A percentile compares a stretch with the other conserved stretches of the same genome.
These are phyloP conservation scores for Apeltes quadracus DNA, from an alignment of 2,113 vertebrate species.

Conservation along the genomic window DNA sequence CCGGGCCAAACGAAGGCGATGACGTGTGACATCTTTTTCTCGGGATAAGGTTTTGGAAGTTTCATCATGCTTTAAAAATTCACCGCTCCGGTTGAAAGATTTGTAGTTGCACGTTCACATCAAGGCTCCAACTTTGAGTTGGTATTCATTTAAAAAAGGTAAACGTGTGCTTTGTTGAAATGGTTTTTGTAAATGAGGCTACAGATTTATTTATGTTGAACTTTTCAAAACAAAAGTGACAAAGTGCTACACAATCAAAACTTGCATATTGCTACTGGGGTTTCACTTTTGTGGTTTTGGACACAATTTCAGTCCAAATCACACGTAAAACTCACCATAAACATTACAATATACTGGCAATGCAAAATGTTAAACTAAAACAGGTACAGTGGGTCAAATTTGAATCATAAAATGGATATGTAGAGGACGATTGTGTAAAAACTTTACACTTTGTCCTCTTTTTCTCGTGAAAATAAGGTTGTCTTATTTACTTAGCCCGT, in stretches of 20 bases:
- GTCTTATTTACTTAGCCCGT: not conserved
- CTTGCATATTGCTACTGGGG: slow-evolving; percentile 6
- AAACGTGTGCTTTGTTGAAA: not conserved
- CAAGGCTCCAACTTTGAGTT: not conserved
- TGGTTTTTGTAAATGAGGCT: not conserved
- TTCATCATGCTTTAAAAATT: not conserved
- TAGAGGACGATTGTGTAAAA: not conserved
- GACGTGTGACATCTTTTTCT: slow-evolving; percentile 15
- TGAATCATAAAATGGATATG: not conserved
- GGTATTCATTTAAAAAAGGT: not conserved
- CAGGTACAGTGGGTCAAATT: not conserved
- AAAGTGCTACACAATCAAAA: slow-evolving; percentile 17
- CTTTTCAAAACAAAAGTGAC: slow-evolving; percentile 21
- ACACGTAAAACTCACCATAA: not conserved
- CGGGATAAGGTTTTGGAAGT: not conserved
- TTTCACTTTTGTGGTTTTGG: slow-evolving; percentile 5
- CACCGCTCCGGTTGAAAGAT: slow-evolving; percentile 21
- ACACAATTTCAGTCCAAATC: not conserved
- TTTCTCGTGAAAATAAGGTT: not conserved
- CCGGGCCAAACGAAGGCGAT: not conserved
- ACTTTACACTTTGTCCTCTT: too few species aligned
- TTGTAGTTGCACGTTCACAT: slow-evolving; percentile 6
- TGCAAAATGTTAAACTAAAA: too few species aligned
- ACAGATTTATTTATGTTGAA: not conserved
- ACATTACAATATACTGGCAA: too few species aligned